A percentile compares a stretch with the other conserved stretches of the same genome.
Conservation (phyloP, 2,113 vertebrate species). For the Psettodes erumei region DNA sequence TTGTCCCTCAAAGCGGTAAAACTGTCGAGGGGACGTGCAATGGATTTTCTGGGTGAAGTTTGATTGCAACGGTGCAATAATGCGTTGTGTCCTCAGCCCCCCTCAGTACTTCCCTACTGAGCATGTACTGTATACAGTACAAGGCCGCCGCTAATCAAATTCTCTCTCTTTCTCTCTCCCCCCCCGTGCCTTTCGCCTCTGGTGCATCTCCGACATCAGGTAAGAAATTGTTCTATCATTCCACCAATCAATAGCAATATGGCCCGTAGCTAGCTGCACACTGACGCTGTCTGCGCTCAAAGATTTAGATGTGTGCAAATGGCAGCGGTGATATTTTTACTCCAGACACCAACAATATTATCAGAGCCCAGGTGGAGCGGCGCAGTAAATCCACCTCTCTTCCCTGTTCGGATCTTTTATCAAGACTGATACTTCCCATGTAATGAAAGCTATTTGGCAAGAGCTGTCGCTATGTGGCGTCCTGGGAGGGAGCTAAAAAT, state of each 20-base stretch:
- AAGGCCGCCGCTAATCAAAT: slow-evolving; percentile 77
- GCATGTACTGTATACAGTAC: slow-evolving; percentile 67
- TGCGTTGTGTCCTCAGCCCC: slow-evolving; percentile 44
- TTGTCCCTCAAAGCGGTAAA: slow-evolving; percentile 43
- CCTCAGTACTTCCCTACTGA: slow-evolving; percentile 58
- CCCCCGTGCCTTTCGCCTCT: slow-evolving; percentile 64
- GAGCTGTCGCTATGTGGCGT: slow-evolving; percentile 58
- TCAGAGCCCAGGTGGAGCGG: slow-evolving; percentile 66
- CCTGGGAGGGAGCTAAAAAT: slow-evolving; percentile 67
- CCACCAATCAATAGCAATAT: slow-evolving; percentile 80
- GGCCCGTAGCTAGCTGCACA: slow-evolving; percentile 70
- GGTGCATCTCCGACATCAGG: slow-evolving; percentile 79
- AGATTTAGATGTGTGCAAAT: slow-evolving; percentile 82
- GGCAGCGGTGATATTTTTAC: slow-evolving; percentile 75
- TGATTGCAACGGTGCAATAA: slow-evolving; percentile 59
- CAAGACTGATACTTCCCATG: slow-evolving; percentile 70
- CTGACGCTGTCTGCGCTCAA: slow-evolving; percentile 59
- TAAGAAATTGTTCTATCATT: slow-evolving; percentile 82
- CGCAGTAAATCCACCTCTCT: slow-evolving; percentile 70
- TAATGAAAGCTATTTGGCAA: slow-evolving; percentile 79
- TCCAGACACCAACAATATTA: slow-evolving; percentile 75
- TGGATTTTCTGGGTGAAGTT: slow-evolving; percentile 56
- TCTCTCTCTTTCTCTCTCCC: slow-evolving; percentile 70
- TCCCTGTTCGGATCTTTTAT: slow-evolving; percentile 79
- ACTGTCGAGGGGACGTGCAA: slow-evolving; percentile 50